Conservation (phyloP, 2,797 vertebrate genomes). For the Helostoma temminkii region DNA sequence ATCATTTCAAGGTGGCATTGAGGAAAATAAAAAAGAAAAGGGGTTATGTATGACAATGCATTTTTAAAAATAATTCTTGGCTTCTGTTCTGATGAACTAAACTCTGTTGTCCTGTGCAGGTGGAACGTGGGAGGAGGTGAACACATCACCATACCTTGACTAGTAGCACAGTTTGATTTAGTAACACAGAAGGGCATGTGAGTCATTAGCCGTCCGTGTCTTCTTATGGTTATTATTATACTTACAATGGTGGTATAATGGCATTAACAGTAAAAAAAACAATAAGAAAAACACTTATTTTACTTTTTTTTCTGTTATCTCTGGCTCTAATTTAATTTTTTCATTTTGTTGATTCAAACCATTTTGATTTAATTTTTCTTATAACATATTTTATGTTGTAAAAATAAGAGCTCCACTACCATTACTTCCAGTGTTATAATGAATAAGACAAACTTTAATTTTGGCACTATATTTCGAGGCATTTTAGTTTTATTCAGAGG, state of each 20-base stretch:
- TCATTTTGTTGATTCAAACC: neutral
- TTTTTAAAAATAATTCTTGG: constrained; percentile 19
- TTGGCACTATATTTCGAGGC: neutral
- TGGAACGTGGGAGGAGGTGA: constrained; percentile 55
- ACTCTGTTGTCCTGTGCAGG: constrained; percentile 37
- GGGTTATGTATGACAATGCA: neutral
- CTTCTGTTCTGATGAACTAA: constrained; percentile 26
- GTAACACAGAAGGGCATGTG: constrained; percentile 19
- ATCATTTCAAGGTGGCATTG: neutral
- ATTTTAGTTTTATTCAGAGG: constrained; percentile 1
- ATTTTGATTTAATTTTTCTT: neutral
- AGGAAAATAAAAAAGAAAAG: neutral
- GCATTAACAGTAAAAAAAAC: neutral
- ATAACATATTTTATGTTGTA: too few species aligned
- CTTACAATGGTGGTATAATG: neutral
- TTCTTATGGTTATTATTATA: neutral
- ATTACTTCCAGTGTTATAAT: neutral
- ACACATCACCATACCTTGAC: constrained; percentile 45
- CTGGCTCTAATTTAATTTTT: neutral
- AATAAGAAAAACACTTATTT: neutral
- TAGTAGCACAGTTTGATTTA: constrained; percentile 39
- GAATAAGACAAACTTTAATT: neutral
- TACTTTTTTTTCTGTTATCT: neutral
- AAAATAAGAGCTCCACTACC: neutral
- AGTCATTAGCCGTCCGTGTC: constrained; percentile 12